Evolutionary conservation across 2,113 vertebrate genomes (phyloP), one percentile per base, ranked within the genome.

Genomic region (mouse (Mus musculus)): DNA sequence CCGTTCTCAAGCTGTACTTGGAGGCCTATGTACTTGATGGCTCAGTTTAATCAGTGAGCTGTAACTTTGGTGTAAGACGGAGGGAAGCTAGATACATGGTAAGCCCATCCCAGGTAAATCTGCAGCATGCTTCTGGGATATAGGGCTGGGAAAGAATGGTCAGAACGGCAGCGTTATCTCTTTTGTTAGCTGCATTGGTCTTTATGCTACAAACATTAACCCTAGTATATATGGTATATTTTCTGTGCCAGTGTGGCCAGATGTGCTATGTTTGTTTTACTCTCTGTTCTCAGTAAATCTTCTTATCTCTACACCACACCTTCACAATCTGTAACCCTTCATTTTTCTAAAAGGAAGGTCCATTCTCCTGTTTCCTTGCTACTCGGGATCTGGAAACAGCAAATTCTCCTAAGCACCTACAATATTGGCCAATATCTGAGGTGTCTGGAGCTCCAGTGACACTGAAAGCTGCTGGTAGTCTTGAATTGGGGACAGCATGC

Each of bases 1-100:
- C 90, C 97, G 78, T 98, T 98, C 98, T 98, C 96, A 98, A 98
- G 95, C 78, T 97, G 94, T 97, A 98, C 95, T 95, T 95, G 92
- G 94, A 98, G 97, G 95, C 73, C 84, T 98, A 84, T 96, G 95
- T 67, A 84, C 54, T 94, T 46, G 63, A 39, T 87, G 89, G 63
- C 56, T 97, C 95, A 72, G 73, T 96, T 98, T 85, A 96, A 97
- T 95, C 92, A 94, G 88, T 97, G 90, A 93, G 71, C 87, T 89
- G 86, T 75, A 96, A 88, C 69, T 94, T 96, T 98, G 63, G 59
- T 94, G 65, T 76, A 28, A 78, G 46, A 80, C 1, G n/a, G 42
- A 22, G 72, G 1, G 76, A 82, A 91, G 67, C 42, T 75, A 26
- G 61, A 33, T 82, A 72, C 87, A 90, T 75, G 54, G 52, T 87